A percentile compares a stretch with the other conserved stretches of the same genome.
Evolutionary conservation across 2,797 vertebrate genomes (phyloP).

Genomic region (Sandelia bainsii): DNA sequence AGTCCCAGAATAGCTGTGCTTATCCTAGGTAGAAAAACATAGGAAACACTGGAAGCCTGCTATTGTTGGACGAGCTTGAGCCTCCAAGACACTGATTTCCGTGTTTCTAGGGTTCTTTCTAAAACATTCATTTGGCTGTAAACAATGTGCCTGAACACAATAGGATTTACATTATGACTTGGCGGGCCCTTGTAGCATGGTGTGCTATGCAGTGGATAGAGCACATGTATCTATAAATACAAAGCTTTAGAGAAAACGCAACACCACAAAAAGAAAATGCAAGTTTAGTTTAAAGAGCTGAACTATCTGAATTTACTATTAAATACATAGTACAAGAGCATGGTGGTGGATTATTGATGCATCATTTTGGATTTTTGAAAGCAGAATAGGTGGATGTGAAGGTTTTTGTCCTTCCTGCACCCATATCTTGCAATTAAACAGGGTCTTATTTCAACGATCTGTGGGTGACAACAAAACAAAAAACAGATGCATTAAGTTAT

Average conservation of each 20-base stretch:
- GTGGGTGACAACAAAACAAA: too few relatives aligned
- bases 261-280: too few relatives aligned
- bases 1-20: slow-evolving; percentile 64
- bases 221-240: background rate
- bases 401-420: too few relatives aligned
- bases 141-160: slow-evolving; percentile 48
- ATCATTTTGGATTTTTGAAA: too few relatives aligned
- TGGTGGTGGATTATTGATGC: too few relatives aligned
- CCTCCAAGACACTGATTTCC: slow-evolving; percentile 44
- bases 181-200: background rate
- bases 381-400: too few relatives aligned
- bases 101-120: slow-evolving; percentile 58
- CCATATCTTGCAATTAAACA: too few relatives aligned
- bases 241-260: background rate
- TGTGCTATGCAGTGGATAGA: background rate
- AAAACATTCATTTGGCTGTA: slow-evolving; percentile 26
- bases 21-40: slow-evolving; percentile 57
- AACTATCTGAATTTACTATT: too few relatives aligned
- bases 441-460: too few relatives aligned
- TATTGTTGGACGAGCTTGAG: slow-evolving; percentile 66
- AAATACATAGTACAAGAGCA: too few relatives aligned
- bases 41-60: slow-evolving; percentile 56
- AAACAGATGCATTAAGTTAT: too few relatives aligned
- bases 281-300: too few relatives aligned
- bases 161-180: background rate